A percentile compares a stretch with the other conserved stretches of the same genome.
Conservation (phyloP, 2,888 invertebrate species). For the Cephus pygmeus region DNA sequence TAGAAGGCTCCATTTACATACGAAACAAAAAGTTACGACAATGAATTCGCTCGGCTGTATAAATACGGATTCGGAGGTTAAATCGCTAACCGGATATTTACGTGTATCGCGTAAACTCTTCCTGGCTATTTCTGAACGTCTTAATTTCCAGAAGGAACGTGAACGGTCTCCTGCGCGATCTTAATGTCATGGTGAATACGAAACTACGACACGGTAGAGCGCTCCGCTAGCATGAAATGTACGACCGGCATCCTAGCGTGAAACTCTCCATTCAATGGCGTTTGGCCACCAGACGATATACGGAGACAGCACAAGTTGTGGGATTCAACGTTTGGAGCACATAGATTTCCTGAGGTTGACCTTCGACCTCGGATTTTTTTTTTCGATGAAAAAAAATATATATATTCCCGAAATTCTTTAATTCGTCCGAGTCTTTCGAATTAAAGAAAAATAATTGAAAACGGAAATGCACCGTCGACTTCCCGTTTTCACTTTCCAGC, state of each 20-base stretch:
- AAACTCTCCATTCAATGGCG: conserved; percentile 55
- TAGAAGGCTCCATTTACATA: neutral
- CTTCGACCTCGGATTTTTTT: conserved; percentile 6
- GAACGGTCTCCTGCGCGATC: neutral
- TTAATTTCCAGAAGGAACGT: neutral
- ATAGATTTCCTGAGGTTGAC: conserved; percentile 27
- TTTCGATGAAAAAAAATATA: neutral
- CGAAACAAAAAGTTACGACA: neutral
- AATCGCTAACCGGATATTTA: neutral
- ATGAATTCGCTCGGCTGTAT: neutral
- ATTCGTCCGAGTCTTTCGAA: neutral
- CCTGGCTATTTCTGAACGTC: neutral
- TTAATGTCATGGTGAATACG: conserved; percentile 29
- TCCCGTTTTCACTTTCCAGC: neutral
- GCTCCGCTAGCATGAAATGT: conserved; percentile 38
- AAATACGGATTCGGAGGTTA: neutral
- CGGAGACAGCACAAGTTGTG: conserved; percentile 29
- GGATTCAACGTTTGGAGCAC: conserved; percentile 38
- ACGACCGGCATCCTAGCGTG: conserved; percentile 50
- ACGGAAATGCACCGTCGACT: neutral
- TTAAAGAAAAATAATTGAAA: neutral
- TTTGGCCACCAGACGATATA: conserved; percentile 31
- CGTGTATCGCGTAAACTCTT: neutral
- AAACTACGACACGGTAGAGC: conserved; percentile 19
- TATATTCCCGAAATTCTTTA: neutral